These are phyloP conservation scores for Entelurus aequoreus DNA, from an alignment of 2,113 vertebrate genomes.

Conservation along the genomic window DNA sequence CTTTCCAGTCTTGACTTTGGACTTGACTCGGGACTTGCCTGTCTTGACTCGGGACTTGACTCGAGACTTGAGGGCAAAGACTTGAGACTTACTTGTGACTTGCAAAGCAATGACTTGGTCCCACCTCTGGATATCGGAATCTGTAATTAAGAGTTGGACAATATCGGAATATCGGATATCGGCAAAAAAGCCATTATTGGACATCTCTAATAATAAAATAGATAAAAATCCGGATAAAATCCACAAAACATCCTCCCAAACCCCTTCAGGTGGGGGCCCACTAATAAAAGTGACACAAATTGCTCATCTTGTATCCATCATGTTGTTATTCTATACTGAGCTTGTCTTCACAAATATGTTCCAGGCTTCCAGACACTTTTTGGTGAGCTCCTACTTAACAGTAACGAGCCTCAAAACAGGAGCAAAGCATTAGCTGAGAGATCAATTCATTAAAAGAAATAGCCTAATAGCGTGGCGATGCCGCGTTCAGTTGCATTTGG, in stretches of 20 bases:
- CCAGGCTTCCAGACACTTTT: conserved; percentile 11
- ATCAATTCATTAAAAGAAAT: conserved; percentile 57
- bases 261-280: conserved; percentile 5
- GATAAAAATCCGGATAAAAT: too few species aligned
- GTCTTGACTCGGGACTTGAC: too few species aligned
- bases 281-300: conserved; percentile 25
- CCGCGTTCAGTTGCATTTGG: conserved; percentile 55
- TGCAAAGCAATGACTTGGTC: too few species aligned
- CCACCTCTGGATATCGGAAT: too few species aligned
- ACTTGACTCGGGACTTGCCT: too few species aligned
- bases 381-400: conserved; percentile 26
- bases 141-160: too few species aligned
- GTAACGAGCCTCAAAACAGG: conserved; percentile 31
- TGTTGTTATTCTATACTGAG: conserved; percentile 31
- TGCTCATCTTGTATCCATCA: conserved; percentile 43
- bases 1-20: too few species aligned
- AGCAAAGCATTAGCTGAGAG: conserved; percentile 28
- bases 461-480: conserved; percentile 38
- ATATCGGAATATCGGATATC: too few species aligned
- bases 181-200: too few species aligned
- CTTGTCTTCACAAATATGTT: conserved; percentile 37
- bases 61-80: too few species aligned
- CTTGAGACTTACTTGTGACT: too few species aligned
- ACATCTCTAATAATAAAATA: too few species aligned
- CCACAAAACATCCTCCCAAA: conserved; percentile 1